Evolutionary conservation across 1,140 invertebrate species (phyloP).

Genomic region (Penaeus indicus): DNA sequence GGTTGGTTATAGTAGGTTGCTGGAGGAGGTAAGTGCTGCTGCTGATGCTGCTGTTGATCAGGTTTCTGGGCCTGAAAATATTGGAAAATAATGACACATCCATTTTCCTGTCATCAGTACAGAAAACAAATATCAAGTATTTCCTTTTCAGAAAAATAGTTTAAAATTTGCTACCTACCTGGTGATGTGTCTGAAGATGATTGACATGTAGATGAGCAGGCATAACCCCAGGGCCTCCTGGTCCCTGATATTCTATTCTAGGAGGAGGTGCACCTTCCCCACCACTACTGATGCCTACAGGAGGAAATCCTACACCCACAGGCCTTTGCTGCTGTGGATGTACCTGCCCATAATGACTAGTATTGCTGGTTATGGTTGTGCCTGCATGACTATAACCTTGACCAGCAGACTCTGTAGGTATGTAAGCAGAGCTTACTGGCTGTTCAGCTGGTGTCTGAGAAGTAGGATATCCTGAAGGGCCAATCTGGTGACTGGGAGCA

Average conservation of each 20-base stretch:
- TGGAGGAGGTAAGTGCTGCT: not conserved
- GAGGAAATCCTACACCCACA: constrained; percentile 36
- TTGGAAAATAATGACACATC: not conserved
- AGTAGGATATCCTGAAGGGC: constrained; percentile 37
- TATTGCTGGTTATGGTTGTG: constrained; percentile 15
- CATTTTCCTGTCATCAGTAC: not conserved
- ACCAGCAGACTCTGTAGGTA: constrained; percentile 27
- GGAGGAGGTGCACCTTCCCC: constrained; percentile 22
- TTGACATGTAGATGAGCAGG: constrained; percentile 9
- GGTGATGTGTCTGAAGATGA: constrained; percentile 35
- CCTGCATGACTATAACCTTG: constrained; percentile 41
- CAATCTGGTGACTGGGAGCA: constrained; percentile 35
- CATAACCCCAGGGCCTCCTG: constrained; percentile 42
- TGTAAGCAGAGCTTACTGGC: constrained; percentile 40
- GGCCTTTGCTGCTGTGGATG: constrained; percentile 50
- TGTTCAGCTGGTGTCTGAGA: constrained; percentile 43
- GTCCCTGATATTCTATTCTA: constrained; percentile 34
- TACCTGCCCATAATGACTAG: constrained; percentile 43
- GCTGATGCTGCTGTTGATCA: constrained; percentile 28
- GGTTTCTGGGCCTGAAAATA: not conserved
- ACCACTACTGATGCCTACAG: constrained; percentile 5
- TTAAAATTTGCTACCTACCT: constrained; percentile 20
- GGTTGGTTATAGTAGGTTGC: constrained; percentile 11
- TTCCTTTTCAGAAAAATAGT: not conserved
- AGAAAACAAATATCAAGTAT: not conserved